Evolutionary conservation across 2,797 vertebrate genomes (phyloP), one percentile per base, ranked within the genome.

Genomic region (Tangara arthus): DNA sequence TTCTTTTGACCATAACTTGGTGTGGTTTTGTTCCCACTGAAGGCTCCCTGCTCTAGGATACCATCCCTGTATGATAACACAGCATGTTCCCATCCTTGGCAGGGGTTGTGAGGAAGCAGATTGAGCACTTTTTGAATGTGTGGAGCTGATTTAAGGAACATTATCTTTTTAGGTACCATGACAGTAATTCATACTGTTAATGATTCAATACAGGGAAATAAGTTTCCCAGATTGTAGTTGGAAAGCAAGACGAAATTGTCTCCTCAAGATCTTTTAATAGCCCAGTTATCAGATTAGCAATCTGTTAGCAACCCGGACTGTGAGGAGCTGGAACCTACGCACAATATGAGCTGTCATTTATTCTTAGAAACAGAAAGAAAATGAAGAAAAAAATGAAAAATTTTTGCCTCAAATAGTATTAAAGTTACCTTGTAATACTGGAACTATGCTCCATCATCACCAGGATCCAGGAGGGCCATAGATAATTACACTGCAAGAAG

Each of bases 301-400:
- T 97, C 96, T 97, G 96, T 92, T 97, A 95, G 50, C 96, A 97
- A 95, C 95, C 92, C 63, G 76, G 95, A 92, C 91, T 97, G 95
- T 95, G 96, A 97, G 94, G 95, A 96, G 56, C 61, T 95, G 91
- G 90, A 97, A 81, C 96, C 97, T 93, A 98, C 90, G 76, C 96
- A 96, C 97, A 97, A 76, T 95, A 97, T 97, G 96, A 98, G 75
- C 92, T 93, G 94, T 92, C 76, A 14, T 91, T 95, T 97, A 97
- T 96, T 97, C 97, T 95, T 93, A 96, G 93, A 91, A 95, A 81
- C 35, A 92, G 66, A 77, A 84, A 91, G 78, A 97, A 95, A 96
- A 94, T 47, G 34, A 49, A 88, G 32, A 16, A 64, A 81, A 56
- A 89, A 35, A 2, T 3, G 19, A 52, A 72, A 32, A 5, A 2